These are phyloP conservation scores for Thyatira batis DNA, from an alignment of 2,888 invertebrate genomes.

Conservation along the genomic window DNA sequence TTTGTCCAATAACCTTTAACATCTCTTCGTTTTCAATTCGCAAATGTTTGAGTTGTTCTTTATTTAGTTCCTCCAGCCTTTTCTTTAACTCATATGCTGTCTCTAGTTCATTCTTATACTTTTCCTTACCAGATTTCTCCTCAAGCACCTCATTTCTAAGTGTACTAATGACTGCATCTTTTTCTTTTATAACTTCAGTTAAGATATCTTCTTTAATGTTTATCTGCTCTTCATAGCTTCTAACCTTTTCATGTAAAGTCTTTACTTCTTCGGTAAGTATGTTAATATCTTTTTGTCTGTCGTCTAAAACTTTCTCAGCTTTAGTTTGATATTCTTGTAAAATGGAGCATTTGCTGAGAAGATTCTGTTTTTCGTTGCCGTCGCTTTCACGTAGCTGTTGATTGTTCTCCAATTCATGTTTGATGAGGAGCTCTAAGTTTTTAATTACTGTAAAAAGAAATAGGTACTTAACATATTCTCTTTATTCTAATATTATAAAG, in stretches of 20 bases:
- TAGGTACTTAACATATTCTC: background rate
- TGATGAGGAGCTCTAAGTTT: conserved; percentile 44
- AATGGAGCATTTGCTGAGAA: conserved; percentile 47
- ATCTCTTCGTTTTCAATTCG: conserved; percentile 59
- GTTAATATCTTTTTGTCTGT: conserved; percentile 38
- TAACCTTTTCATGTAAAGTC: background rate
- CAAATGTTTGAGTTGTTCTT: conserved; percentile 38
- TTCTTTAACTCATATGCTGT: conserved; percentile 34
- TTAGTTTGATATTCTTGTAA: conserved; percentile 54
- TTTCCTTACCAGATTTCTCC: conserved; percentile 41
- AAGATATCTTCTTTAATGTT: conserved; percentile 24
- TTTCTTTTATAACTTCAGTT: conserved; percentile 37
- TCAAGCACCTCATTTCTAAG: conserved; percentile 49
- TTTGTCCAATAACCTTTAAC: conserved; percentile 49
- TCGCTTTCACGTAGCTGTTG: conserved; percentile 36
- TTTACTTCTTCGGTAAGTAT: conserved; percentile 1
- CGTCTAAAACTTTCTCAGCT: conserved; percentile 50
- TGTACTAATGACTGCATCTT: conserved; percentile 39
- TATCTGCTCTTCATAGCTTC: background rate
- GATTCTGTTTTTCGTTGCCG: conserved; percentile 40
- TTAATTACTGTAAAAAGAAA: conserved; percentile 48
- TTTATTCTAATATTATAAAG: background rate
- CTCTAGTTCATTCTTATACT: conserved; percentile 36
- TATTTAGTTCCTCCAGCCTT: conserved; percentile 34
- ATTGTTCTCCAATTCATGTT: conserved; percentile 41